phyloP scores from a whole-genome alignment of 1,140 invertebrate genomes.

The Drosophila pachea region DNA sequence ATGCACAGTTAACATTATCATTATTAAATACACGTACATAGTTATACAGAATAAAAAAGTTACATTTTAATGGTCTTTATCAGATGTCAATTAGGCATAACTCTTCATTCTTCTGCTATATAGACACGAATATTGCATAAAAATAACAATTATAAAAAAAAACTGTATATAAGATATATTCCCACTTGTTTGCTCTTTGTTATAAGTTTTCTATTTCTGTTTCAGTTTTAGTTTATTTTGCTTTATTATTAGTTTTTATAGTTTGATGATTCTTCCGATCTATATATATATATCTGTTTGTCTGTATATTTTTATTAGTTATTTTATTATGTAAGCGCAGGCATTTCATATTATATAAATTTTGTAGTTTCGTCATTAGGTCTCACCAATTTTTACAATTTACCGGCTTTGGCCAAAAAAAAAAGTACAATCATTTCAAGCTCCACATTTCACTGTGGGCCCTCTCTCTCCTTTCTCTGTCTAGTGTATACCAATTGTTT shows the following conservation, averaged over 20 bases:
- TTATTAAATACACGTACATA: slow-evolving; percentile 60
- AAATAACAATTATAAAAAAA: slow-evolving; percentile 75
- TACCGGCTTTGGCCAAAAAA: slow-evolving; percentile 38
- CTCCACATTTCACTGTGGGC: slow-evolving; percentile 12
- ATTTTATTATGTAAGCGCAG: slow-evolving; percentile 6
- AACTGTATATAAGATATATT: slow-evolving; percentile 55
- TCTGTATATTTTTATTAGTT: too few species aligned
- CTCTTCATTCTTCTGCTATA: slow-evolving; percentile 31
- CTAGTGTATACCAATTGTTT: slow-evolving; percentile 1
- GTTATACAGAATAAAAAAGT: slow-evolving; percentile 66
- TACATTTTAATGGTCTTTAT: slow-evolving; percentile 48
- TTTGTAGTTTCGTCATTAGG: slow-evolving; percentile 34
- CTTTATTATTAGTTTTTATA: slow-evolving; percentile 11
- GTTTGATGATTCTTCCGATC: slow-evolving; percentile 11
- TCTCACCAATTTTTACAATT: slow-evolving; percentile 67
- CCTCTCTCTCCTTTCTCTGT: slow-evolving; percentile 4
- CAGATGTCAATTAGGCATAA: slow-evolving; percentile 54
- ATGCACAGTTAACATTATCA: slow-evolving; percentile 66
- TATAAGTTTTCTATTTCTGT: too few species aligned
- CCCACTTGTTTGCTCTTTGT: not conserved
- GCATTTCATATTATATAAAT: slow-evolving; percentile 32
- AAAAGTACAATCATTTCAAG: slow-evolving; percentile 27
- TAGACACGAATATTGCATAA: slow-evolving; percentile 68
- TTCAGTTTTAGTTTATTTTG: slow-evolving; percentile 1
- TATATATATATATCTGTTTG: slow-evolving; percentile 16